Base-by-base conservation (phyloP, 2,797 vertebrate species). In the Pangasius larnaudii region DNA sequence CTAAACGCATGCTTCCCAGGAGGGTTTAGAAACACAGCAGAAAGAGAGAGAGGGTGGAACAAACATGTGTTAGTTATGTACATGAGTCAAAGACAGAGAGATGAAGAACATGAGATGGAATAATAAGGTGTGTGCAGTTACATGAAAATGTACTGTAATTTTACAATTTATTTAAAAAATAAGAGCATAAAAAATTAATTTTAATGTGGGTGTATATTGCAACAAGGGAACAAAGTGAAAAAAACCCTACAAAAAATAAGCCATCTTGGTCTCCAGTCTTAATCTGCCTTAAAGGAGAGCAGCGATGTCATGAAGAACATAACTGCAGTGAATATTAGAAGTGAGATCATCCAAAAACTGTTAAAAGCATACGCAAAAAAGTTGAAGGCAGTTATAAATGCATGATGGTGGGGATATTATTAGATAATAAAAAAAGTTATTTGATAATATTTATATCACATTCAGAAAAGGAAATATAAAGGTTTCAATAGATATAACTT, bases 1-100 rank as follows among this genome's bases (percentile, higher is more conserved):
- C 71, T 85, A 82, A 89, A 89, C 77, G 39, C 67, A 63, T 84
- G 81, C 63, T 65, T 86, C 83, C 84, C 24, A 18, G 63, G 59
- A 83, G 84, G 71, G 56, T 19, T 30, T 11, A 10, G 71, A 61
- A 85, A 85, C 18, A 56, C 27, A 82, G 33, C n/a, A 87, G 78
- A 77, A 13, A 46, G 78, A 88, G 79, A 87, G 63, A 51, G 42
- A 85, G 42, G 77, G 72, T 61, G 82, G 49, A 30, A 69, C 53
- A 51, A 71, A 74, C 87, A 89, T 36, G 69, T 85, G 67, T 74
- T 74, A 58, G 67, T 72, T 65, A 83, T 51, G 61, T 83, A 49
- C 78, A 33, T 5, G 39, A 86, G 72, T 63, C 30, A 75, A n/a
- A 1, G 4, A 85, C 16, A 22, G 36, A 84, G 72, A 77, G 59